These are phyloP conservation scores for Chelon auratus DNA, from an alignment of 2,797 vertebrate genomes.

Conservation along the genomic window DNA sequence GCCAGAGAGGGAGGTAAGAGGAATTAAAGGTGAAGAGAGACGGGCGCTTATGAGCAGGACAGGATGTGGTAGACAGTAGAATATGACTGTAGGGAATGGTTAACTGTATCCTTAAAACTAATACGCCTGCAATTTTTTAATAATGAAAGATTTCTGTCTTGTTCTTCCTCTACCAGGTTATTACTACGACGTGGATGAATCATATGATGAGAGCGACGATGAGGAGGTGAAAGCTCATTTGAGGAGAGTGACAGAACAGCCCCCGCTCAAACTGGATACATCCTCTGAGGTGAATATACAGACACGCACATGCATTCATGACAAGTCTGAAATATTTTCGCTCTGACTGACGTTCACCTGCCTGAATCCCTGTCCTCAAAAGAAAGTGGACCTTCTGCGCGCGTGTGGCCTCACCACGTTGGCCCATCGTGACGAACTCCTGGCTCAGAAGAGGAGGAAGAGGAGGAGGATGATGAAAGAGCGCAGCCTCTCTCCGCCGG, in stretches of 20 bases:
- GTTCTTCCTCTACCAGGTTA: slow-evolving; percentile 82
- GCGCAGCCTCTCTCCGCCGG: slow-evolving; percentile 87
- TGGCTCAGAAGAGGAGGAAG: slow-evolving; percentile 89
- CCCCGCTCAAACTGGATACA: slow-evolving; percentile 90
- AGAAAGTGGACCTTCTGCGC: slow-evolving; percentile 93
- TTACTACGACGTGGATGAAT: slow-evolving; percentile 92
- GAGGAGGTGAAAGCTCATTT: slow-evolving; percentile 93
- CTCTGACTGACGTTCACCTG: slow-evolving; percentile 11
- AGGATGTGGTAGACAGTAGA: background rate
- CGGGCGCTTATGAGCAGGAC: background rate
- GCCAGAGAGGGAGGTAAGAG: slow-evolving; percentile 82
- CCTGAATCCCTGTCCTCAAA: slow-evolving; percentile 21
- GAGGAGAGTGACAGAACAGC: slow-evolving; percentile 90
- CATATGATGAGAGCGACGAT: slow-evolving; percentile 92
- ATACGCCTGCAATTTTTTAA: slow-evolving; percentile 2
- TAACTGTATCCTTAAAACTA: slow-evolving; percentile 8
- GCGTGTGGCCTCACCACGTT: slow-evolving; percentile 91
- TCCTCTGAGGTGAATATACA: slow-evolving; percentile 86
- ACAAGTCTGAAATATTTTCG: background rate
- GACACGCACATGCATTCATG: background rate
- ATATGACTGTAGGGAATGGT: slow-evolving; percentile 9
- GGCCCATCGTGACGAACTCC: slow-evolving; percentile 88
- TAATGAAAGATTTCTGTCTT: slow-evolving; percentile 25
- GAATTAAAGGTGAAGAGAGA: slow-evolving; percentile 31
- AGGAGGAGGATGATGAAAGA: slow-evolving; percentile 91